Conservation (phyloP, 2,113 vertebrate species). For the Anoplopoma fimbria region DNA sequence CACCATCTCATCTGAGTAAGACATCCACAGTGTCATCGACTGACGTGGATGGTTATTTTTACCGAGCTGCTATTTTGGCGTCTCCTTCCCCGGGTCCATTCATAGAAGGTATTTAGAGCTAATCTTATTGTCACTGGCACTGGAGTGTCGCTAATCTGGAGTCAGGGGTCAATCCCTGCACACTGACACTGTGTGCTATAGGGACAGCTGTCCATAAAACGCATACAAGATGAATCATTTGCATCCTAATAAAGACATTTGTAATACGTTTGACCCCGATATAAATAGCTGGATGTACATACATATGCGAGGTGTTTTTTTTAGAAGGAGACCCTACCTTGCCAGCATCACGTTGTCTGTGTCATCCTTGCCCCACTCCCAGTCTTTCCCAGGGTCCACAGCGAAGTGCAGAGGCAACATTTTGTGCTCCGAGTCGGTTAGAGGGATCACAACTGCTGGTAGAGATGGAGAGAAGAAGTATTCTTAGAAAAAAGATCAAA, state of each 20-base stretch:
- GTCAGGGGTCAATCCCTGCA: slow-evolving; percentile 63
- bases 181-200: slow-evolving; percentile 25
- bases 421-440: slow-evolving; percentile 96
- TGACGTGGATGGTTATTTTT: slow-evolving; percentile 42
- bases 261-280: not conserved
- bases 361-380: slow-evolving; percentile 97
- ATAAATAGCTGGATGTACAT: not conserved
- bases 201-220: not conserved
- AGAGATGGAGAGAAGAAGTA: not conserved
- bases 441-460: slow-evolving; percentile 91
- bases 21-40: not conserved
- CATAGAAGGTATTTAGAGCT: slow-evolving; percentile 69
- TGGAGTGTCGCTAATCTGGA: slow-evolving; percentile 70
- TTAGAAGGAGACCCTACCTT: slow-evolving; percentile 80
- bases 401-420: slow-evolving; percentile 97
- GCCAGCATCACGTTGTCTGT: slow-evolving; percentile 91
- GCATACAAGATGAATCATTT: not conserved
- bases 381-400: slow-evolving; percentile 94
- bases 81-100: slow-evolving; percentile 61
- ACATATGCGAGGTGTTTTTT: no score
- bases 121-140: slow-evolving; percentile 69
- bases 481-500: not conserved
- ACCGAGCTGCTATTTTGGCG: slow-evolving; percentile 54
- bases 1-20: slow-evolving; percentile 1
- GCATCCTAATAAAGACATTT: not conserved